Evolutionary conservation across 1,140 invertebrate genomes (phyloP), one percentile per base, ranked within the genome.

Genomic region (Zaprionus lachaisei): DNA sequence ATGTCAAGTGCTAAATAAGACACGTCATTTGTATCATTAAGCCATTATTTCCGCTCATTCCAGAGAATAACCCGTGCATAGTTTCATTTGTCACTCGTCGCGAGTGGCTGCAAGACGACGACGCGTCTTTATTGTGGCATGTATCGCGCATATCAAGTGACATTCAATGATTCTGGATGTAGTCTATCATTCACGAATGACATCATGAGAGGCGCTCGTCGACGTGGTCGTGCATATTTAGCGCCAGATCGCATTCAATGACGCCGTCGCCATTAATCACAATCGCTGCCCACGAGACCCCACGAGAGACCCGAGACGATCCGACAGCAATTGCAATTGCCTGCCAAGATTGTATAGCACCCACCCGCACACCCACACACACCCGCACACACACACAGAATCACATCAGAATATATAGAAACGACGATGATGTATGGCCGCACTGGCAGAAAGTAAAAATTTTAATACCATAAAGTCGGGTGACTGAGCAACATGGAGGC

Each of bases 21-120:
- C 78, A 83, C 79, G 78, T 90, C 85, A 85, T 89, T 89, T 80
- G 72, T 81, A 77, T 90, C 81, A 89, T 89, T 89, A 89, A 89
- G 81, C 76, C 85, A 89, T 89, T 85, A 90, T 89, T 89, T 89
- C 85, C 85, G 85, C 86, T 79, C 81, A 51, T 74, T 71, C 38
- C 66, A 79, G 76, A 71, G 62, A 64, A 55, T 37, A 34, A 66
- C 38, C 54, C 22, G 54, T 49, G 63, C 64, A 80, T 81, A 57
- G 68, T 78, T 66, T 75, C 82, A 61, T 67, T 79, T 85, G 78
- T 81, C 84, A 84, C 63, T 79, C 58, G 62, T 64, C 71, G 58
- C 80, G 74, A 70, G 73, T 20, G 47, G 34, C 15, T 34, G 51
- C 55, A 49, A 75, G 49, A 71, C 63, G 64, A 9, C 41, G 58